Conservation (phyloP, 1,140 invertebrate genomes). For the Armadillidium nasatum region DNA sequence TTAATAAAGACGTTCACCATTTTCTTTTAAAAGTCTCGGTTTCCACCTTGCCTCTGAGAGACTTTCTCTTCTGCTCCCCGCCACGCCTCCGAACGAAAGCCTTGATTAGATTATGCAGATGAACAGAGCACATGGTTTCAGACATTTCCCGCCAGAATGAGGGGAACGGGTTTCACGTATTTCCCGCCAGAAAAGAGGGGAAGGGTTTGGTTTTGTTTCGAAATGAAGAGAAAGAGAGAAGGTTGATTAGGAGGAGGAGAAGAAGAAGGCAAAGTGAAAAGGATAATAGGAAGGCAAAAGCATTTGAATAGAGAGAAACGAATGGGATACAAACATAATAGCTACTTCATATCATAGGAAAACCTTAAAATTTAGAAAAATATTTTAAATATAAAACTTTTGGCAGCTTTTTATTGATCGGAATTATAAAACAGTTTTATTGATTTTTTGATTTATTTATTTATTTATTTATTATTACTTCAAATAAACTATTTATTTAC, state of each 20-base stretch:
- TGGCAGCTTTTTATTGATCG: too few species aligned
- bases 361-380: too few species aligned
- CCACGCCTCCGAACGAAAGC: slow-evolving; percentile 28
- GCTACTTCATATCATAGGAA: neutral
- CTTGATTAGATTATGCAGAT: slow-evolving; percentile 45
- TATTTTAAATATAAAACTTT: too few species aligned
- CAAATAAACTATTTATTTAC: too few species aligned
- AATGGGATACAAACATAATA: neutral
- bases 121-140: slow-evolving; percentile 46
- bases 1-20: slow-evolving; percentile 7
- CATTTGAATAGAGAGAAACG: neutral
- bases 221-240: neutral
- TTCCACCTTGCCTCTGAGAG: neutral
- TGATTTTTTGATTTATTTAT: too few species aligned
- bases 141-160: slow-evolving; percentile 44
- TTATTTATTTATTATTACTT: too few species aligned
- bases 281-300: neutral
- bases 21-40: slow-evolving; percentile 2
- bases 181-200: neutral
- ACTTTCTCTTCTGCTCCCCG: neutral
- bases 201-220: neutral
- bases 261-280: neutral
- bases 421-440: too few species aligned
- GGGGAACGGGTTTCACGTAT: slow-evolving; percentile 20
- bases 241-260: neutral